These are phyloP conservation scores for Gasterosteus aculeatus DNA, from an alignment of 2,113 vertebrate species.

Conservation along the genomic window DNA sequence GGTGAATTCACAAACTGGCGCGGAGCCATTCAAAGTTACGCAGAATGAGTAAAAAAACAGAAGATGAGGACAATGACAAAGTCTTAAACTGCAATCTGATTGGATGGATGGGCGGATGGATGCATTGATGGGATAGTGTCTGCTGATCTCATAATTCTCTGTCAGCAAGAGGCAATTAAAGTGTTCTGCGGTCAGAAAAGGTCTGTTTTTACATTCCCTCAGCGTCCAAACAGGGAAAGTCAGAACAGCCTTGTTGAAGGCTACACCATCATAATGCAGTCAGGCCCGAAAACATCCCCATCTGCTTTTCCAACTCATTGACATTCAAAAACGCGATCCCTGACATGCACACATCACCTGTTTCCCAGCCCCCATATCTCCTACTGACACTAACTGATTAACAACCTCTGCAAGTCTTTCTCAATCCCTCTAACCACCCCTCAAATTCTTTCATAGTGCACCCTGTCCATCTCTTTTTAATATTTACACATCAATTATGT, in stretches of 20 bases:
- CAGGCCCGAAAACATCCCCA: conserved; percentile 21
- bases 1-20: neutral
- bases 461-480: conserved; percentile 38
- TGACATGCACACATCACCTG: conserved; percentile 46
- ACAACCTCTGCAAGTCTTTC: conserved; percentile 16
- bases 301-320: conserved; percentile 14
- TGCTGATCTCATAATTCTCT: conserved; percentile 3
- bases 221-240: neutral
- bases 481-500: conserved; percentile 34
- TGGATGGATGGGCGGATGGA: neutral
- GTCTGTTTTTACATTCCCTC: conserved; percentile 21
- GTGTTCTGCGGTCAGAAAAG: neutral
- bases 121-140: neutral
- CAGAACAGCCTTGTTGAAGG: conserved; percentile 15
- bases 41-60: neutral
- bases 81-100: neutral
- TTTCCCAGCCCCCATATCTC: conserved; percentile 37
- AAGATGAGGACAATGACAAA: neutral
- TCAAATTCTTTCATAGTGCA: conserved; percentile 12
- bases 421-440: conserved; percentile 4
- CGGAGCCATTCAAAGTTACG: neutral
- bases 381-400: conserved; percentile 57
- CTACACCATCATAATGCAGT: conserved; percentile 6
- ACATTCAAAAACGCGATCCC: conserved; percentile 9
- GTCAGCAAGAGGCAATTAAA: neutral